Base-by-base conservation (phyloP, 1,140 invertebrate species). In the Drosophila pseudoananassae region DNA sequence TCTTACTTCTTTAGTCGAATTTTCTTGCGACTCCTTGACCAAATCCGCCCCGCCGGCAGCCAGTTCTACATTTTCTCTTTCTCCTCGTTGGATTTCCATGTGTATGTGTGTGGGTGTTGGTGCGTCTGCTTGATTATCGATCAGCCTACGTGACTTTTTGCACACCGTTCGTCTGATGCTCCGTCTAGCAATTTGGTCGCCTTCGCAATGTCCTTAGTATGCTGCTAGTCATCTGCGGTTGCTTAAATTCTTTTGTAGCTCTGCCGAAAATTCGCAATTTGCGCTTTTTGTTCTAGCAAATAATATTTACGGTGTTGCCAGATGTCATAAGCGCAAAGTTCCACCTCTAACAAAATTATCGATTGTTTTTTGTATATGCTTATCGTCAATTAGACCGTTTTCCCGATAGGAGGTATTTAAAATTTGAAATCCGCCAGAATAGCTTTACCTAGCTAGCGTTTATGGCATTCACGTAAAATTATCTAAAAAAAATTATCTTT, bases 41-140 rank as follows among this genome's bases (percentile, higher is more conserved):
- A 20, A 36, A 31, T 45, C 23, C 43, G 55, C 54, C 47, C 49
- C 57, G 55, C 63, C 56, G 54, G 51, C 29, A 64, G 29, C 52
- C 33, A 53, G 25, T 70, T 63, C 70, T 78, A 63, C 75, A 43
- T 84, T 87, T 82, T 85, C 69, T 63, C 82, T 64, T 59, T 69
- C 83, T 51, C 59, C 78, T 66, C 73, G 56, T 74, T 75, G 69
- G 54, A 68, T 87, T 70, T 88, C 82, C 82, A 87, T 81, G 63
- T 61, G 75, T 71, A 54, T 63, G 55, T 81, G 78, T 76, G 60
- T 55, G 40, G 65, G 55, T 68, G 53, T 65, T 40, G 45, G 43
- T 75, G 58, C 43, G 63, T 55, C 45, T 58, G 60, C 14, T 15
- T 66, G 83, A 88, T 82, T 87, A 87, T 87, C 75, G 82, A 87